phyloP scores from a whole-genome alignment of 2,113 vertebrate species.

The Cyanoliseus patagonus region DNA sequence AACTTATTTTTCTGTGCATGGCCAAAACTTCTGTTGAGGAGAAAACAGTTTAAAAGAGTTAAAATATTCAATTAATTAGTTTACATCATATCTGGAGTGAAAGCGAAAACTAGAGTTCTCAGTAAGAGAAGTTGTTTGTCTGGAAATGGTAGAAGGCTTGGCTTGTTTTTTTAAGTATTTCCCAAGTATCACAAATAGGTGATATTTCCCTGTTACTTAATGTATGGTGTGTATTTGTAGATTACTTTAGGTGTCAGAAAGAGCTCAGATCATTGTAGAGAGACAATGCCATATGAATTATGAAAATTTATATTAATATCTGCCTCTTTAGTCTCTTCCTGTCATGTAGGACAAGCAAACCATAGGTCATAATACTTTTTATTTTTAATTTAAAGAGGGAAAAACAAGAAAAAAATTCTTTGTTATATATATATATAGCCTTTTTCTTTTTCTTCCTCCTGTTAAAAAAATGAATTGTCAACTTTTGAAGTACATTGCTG shows the following conservation, averaged over 20 bases:
- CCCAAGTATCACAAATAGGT: background rate
- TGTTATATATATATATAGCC: background rate
- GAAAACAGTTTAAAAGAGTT: background rate
- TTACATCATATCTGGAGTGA: background rate
- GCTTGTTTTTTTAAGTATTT: background rate
- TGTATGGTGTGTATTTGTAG: background rate
- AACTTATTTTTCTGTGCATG: background rate
- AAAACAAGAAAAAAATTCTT: too few relatives aligned
- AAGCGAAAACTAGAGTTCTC: background rate
- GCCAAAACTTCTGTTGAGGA: background rate
- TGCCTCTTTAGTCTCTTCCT: background rate
- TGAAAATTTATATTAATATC: background rate
- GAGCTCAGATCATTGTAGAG: background rate
- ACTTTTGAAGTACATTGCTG: background rate
- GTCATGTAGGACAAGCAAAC: background rate
- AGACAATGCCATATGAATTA: background rate
- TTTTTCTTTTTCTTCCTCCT: background rate
- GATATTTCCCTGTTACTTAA: background rate
- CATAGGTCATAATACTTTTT: background rate
- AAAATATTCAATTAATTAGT: background rate
- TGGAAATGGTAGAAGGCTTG: background rate
- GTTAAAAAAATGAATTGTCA: background rate
- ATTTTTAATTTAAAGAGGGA: background rate
- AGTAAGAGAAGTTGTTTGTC: background rate
- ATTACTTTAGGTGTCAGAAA: background rate